Evolutionary conservation across 2,797 vertebrate species (phyloP), one percentile per base, ranked within the genome.

Genomic region (Alca torda): DNA sequence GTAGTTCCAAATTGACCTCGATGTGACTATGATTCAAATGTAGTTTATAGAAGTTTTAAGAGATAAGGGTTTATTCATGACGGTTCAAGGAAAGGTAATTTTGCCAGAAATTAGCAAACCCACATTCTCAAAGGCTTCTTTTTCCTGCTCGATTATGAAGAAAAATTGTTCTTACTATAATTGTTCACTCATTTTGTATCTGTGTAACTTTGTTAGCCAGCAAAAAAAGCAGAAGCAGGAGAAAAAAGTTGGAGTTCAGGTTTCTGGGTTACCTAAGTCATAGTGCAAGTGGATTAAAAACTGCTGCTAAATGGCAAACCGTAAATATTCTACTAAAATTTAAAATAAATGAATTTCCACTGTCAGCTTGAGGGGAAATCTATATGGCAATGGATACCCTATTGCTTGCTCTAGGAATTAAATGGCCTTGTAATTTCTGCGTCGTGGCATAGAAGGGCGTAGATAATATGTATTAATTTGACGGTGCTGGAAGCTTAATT

Each of bases 351-450:
- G 4, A 46, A 61, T 86, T 90, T 77, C 23, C 31, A 35, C 6
- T 69, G 31, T 45, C 60, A 79, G 17, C 43, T 61, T 43, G 39
- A 63, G 39, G 72, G 13, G 31, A 60, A 82, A 84, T 89, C 75
- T 77, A 15, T 56, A 43, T 59, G 65, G 77, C 77, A 46, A 39
- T 24, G 30, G 74, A 31, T 60, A 73, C 31, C n/a, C 45, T 37
- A 26, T 7, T 86, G 61, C 72, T 92, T 83, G 67, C 74, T 72
- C 35, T 26, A 57, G 56, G 68, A 72, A 48, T 85, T 91, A 88
- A 94, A 88, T 65, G 60, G 73, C 65, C 76, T 88, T 83, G 50
- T 86, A 84, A 92, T 92, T 93, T 85, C 73, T 90, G 64, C 86
- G 54, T 76, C 72, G 13, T 50, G 72, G 60, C 59, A 56, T 63